Evolutionary conservation across 1,140 invertebrate species (phyloP).

Genomic region (Papilio xuthus): DNA sequence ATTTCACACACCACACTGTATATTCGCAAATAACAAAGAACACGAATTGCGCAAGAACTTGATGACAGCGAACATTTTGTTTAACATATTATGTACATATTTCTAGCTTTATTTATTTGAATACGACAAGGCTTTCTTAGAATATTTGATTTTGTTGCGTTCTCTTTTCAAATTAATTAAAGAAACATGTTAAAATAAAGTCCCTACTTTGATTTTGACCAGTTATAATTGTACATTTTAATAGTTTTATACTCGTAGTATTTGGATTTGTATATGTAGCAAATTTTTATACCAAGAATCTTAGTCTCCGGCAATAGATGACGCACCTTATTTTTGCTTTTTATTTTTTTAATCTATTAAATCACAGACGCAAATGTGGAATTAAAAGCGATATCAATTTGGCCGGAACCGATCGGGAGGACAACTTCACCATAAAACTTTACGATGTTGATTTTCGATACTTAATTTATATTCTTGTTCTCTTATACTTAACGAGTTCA

Average conservation of each 20-base stretch:
- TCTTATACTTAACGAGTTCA: conserved; percentile 9
- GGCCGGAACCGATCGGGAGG: conserved; percentile 16
- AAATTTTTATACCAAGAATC: neutral
- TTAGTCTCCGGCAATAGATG: neutral
- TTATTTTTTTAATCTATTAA: neutral
- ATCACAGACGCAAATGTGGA: conserved; percentile 1
- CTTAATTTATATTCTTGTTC: conserved; percentile 22
- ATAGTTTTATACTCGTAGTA: too few relatives aligned
- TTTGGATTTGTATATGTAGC: too few relatives aligned
- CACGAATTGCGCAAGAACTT: conserved; percentile 24
- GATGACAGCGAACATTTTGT: neutral
- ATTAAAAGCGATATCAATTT: neutral
- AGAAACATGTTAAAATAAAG: too few relatives aligned
- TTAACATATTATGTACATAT: neutral
- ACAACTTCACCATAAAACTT: conserved; percentile 26
- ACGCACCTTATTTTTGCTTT: neutral
- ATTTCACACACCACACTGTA: conserved; percentile 44
- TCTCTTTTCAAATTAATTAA: neutral
- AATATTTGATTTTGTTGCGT: neutral
- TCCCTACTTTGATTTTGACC: too few relatives aligned
- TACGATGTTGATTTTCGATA: conserved; percentile 23
- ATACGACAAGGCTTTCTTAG: neutral
- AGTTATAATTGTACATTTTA: too few relatives aligned
- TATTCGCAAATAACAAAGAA: conserved; percentile 42
- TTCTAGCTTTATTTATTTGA: conserved; percentile 1